phyloP scores from a whole-genome alignment of 2,113 vertebrate species.

The Boleophthalmus pectinirostris region DNA sequence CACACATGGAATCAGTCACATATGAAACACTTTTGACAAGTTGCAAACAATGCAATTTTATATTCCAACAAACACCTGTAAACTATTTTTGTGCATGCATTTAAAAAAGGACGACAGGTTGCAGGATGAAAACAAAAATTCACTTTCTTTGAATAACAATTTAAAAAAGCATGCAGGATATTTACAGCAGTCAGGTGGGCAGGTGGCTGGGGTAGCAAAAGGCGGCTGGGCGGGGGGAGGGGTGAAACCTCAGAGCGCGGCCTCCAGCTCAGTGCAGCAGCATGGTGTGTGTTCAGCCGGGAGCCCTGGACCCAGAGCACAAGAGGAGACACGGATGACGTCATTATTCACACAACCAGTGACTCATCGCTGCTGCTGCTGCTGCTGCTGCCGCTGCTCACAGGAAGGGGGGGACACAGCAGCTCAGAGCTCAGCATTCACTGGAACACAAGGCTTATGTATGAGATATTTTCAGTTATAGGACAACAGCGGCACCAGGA shows the following conservation, averaged over 20 bases:
- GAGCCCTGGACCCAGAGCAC: slow-evolving; percentile 61
- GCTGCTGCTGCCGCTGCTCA: slow-evolving; percentile 59
- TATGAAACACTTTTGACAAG: background rate
- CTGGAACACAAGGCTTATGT: slow-evolving; percentile 22
- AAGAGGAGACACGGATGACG: slow-evolving; percentile 73
- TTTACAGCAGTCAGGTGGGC: slow-evolving; percentile 57
- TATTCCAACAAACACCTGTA: too few relatives aligned
- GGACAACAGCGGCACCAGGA: background rate
- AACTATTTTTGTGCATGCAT: background rate
- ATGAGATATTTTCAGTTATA: background rate
- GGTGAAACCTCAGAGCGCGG: slow-evolving; percentile 51
- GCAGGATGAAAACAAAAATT: background rate
- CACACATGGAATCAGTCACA: slow-evolving; percentile 4
- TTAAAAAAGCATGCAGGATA: slow-evolving; percentile 36
- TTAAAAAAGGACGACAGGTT: background rate
- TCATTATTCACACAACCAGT: slow-evolving; percentile 69
- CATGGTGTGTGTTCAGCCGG: slow-evolving; percentile 68
- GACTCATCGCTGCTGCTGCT: slow-evolving; percentile 72
- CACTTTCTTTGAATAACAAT: background rate
- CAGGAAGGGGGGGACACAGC: slow-evolving; percentile 49
- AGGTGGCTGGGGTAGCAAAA: slow-evolving; percentile 38
- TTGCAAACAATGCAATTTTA: too few relatives aligned
- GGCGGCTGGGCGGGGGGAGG: slow-evolving; percentile 43
- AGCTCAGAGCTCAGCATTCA: slow-evolving; percentile 35
- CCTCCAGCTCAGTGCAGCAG: slow-evolving; percentile 65